These are phyloP conservation scores for Dipodomys merriami DNA, from an alignment of 2,113 vertebrate species.

Conservation along the genomic window DNA sequence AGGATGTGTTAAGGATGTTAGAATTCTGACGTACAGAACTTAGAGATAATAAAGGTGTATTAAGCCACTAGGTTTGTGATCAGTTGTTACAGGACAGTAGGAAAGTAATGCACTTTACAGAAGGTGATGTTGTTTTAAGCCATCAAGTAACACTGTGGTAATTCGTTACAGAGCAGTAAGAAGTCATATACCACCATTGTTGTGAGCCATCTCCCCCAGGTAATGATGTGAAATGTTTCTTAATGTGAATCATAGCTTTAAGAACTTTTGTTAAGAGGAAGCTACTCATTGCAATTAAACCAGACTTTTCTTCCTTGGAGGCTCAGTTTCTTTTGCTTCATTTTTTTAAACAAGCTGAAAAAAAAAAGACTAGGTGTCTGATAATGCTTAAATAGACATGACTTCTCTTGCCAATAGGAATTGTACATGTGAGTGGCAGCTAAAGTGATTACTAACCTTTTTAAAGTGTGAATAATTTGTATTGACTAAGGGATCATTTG, in stretches of 20 bases:
- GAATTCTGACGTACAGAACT: not conserved
- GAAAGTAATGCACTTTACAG: too few relatives aligned
- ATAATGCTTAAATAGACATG: not conserved
- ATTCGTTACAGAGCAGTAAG: not conserved
- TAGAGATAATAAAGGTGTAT: not conserved
- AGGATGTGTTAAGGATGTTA: not conserved
- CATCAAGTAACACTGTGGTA: not conserved
- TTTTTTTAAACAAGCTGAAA: conserved; percentile 14
- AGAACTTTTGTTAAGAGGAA: not conserved
- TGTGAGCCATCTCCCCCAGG: not conserved
- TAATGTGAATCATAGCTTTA: not conserved
- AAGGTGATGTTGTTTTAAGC: conserved; percentile 2
- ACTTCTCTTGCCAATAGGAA: not conserved
- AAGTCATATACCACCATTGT: not conserved
- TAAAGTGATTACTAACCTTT: conserved; percentile 20
- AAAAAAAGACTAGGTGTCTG: not conserved
- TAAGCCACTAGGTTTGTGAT: too few relatives aligned
- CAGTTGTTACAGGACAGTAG: too few relatives aligned
- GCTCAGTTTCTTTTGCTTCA: not conserved
- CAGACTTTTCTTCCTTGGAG: not conserved
- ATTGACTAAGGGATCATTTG: conserved; percentile 25
- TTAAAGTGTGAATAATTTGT: conserved; percentile 34
- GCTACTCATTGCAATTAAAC: not conserved
- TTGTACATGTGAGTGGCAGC: not conserved
- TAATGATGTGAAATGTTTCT: not conserved